phyloP scores from a whole-genome alignment of 2,113 vertebrate genomes.

The Cnemophilus loriae region DNA sequence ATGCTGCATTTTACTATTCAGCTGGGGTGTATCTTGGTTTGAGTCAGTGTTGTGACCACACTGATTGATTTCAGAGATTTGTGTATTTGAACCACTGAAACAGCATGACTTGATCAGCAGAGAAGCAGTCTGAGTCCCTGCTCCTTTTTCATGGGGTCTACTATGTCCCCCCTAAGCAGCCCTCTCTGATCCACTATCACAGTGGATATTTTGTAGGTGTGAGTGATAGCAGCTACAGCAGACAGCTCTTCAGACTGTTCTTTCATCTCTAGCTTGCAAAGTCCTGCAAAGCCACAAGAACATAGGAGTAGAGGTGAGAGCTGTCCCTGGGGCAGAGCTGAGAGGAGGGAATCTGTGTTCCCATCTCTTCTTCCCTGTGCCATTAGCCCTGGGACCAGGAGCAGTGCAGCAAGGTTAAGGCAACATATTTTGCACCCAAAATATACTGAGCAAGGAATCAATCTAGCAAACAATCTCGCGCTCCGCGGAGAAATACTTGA shows the following conservation, averaged over 20 bases:
- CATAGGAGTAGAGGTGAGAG: not conserved
- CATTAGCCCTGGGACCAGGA: not conserved
- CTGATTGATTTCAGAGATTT: not conserved
- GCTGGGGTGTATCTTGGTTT: not conserved
- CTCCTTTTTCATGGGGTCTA: not conserved
- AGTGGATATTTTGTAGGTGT: not conserved
- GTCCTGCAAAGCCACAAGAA: not conserved
- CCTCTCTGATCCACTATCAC: not conserved
- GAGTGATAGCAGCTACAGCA: not conserved
- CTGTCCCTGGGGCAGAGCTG: not conserved
- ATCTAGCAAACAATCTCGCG: not conserved
- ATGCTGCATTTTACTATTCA: not conserved
- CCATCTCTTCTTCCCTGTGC: not conserved
- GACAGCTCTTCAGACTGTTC: not conserved
- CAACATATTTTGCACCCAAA: not conserved
- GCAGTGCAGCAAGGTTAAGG: not conserved
- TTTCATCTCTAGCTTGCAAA: not conserved
- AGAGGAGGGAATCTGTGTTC: not conserved
- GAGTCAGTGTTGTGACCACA: not conserved
- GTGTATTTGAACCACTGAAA: not conserved
- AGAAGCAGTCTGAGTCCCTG: not conserved
- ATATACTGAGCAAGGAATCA: not conserved
- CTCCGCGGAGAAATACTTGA: not conserved
- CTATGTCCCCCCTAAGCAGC: not conserved
- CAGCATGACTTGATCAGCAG: not conserved